A percentile compares a stretch with the other conserved stretches of the same genome.
Evolutionary conservation across 2,797 vertebrate genomes (phyloP).

Genomic region (Protonibea diacanthus): DNA sequence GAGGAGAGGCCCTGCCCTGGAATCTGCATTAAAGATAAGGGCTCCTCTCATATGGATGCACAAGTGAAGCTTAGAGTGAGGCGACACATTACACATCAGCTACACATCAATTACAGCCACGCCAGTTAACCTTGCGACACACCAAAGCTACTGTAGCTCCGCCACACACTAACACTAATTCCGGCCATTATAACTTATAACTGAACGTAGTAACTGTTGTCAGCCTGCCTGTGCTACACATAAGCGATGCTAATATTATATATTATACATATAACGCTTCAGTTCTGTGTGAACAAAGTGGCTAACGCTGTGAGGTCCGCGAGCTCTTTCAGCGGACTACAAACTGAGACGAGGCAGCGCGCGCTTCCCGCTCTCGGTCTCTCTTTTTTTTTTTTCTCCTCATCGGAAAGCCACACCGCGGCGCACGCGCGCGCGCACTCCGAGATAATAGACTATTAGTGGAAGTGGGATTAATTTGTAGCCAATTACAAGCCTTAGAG

Average conservation of each 20-base stretch:
- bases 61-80: constrained; percentile 41
- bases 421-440: constrained; percentile 70
- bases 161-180: constrained; percentile 18
- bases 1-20: constrained; percentile 74
- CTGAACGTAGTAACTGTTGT: background rate
- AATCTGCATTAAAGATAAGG: constrained; percentile 83
- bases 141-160: background rate
- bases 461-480: constrained; percentile 92
- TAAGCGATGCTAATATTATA: background rate
- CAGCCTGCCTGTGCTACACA: background rate
- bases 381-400: constrained; percentile 33
- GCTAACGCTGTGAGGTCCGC: background rate
- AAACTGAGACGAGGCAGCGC: background rate
- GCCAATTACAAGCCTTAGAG: constrained; percentile 87
- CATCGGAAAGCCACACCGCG: constrained; percentile 65
- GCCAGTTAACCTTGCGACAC: constrained; percentile 48
- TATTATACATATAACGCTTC: too few relatives aligned
- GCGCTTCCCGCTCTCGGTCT: background rate
- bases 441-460: constrained; percentile 89
- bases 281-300: background rate
- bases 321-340: background rate
- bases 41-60: constrained; percentile 57
- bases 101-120: constrained; percentile 50
- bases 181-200: background rate
- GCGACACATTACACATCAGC: constrained; percentile 46